phyloP scores from a whole-genome alignment of 2,797 vertebrate species.

The Neosilurus hyrtlii region DNA sequence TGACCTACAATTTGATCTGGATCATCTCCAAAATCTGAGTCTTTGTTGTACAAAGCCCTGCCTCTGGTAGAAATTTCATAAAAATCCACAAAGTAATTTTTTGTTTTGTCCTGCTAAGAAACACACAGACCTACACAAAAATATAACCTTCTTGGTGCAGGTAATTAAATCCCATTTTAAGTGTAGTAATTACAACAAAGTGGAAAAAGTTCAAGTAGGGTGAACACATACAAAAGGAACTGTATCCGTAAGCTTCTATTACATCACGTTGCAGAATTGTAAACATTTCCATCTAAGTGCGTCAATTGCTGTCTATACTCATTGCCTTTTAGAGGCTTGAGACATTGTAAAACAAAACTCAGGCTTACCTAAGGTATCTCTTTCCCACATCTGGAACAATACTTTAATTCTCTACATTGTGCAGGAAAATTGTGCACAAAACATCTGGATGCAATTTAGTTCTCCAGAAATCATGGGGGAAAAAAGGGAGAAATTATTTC shows the following conservation, averaged over 20 bases:
- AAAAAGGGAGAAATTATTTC: constrained; percentile 11
- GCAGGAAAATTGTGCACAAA: constrained; percentile 9
- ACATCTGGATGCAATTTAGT: constrained; percentile 50
- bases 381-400: constrained; percentile 26
- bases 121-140: no score
- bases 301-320: constrained; percentile 10
- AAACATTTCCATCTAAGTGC: constrained; percentile 20
- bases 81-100: no score
- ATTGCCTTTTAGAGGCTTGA: not conserved
- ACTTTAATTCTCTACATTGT: constrained; percentile 18
- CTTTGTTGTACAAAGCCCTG: no score
- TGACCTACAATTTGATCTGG: no score
- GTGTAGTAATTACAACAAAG: not conserved
- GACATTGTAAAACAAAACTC: constrained; percentile 21
- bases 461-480: constrained; percentile 23
- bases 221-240: not conserved
- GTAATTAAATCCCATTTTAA: not conserved
- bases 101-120: no score
- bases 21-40: no score
- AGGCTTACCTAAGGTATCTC: constrained; percentile 22
- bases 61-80: no score
- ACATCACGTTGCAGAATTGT: not conserved
- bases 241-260: not conserved
- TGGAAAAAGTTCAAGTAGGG: not conserved
- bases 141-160: no score